phyloP scores from a whole-genome alignment of 92 coral and sea anemone genomes.

The Galaxea fascicularis region DNA sequence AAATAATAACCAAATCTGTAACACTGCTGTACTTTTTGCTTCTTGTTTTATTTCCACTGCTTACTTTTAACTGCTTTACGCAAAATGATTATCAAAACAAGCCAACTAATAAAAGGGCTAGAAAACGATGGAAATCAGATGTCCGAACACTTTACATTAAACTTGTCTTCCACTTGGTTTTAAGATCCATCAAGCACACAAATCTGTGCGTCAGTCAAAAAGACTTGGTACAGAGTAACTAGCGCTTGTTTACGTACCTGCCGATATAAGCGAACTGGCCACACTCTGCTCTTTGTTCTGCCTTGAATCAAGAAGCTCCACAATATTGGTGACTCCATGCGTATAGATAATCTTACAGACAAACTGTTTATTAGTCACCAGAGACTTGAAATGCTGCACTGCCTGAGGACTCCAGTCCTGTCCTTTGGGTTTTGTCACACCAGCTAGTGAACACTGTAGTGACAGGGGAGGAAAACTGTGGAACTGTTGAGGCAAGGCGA shows the following conservation, averaged over 20 bases:
- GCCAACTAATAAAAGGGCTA: too few relatives aligned
- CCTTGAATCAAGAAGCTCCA: slow-evolving; percentile 53
- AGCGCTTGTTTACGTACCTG: slow-evolving; percentile 22
- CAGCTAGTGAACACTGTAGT: slow-evolving; percentile 77
- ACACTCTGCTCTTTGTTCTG: slow-evolving; percentile 24
- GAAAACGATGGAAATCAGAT: too few relatives aligned
- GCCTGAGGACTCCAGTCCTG: slow-evolving; percentile 59
- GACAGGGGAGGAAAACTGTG: slow-evolving; percentile 71
- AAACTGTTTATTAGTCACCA: slow-evolving; percentile 42
- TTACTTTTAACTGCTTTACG: too few relatives aligned
- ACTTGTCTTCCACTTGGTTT: too few relatives aligned
- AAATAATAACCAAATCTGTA: too few relatives aligned
- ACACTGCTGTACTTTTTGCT: too few relatives aligned
- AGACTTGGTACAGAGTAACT: background rate
- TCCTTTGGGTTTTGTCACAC: slow-evolving; percentile 58
- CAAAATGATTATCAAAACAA: too few relatives aligned
- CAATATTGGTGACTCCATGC: slow-evolving; percentile 43
- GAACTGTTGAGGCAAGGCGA: slow-evolving; percentile 51
- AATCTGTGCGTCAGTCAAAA: background rate
- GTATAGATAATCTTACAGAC: slow-evolving; percentile 28
- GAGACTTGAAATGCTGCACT: slow-evolving; percentile 62
- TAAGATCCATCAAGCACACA: background rate
- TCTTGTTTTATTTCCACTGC: too few relatives aligned
- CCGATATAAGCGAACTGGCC: slow-evolving; percentile 31
- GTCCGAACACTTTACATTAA: too few relatives aligned